phyloP scores from a whole-genome alignment of 2,113 vertebrate species.

The Agapornis roseicollis region DNA sequence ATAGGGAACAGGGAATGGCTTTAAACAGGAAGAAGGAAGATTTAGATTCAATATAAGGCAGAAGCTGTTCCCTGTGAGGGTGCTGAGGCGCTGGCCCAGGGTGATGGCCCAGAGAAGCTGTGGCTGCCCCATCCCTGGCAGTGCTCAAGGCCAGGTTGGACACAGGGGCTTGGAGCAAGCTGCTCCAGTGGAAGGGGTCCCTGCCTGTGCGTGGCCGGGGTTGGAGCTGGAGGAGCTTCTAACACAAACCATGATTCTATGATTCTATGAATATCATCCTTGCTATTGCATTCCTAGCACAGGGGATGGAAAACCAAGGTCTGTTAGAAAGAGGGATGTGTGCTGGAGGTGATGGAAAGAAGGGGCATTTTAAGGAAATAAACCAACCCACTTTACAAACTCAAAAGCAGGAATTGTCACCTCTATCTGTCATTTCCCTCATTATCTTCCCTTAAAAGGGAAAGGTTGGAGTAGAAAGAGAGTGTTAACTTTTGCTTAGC shows the following conservation, averaged over 20 bases:
- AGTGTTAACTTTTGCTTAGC: background rate
- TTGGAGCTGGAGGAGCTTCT: background rate
- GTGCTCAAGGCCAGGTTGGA: background rate
- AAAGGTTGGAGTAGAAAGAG: background rate
- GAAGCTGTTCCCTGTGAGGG: background rate
- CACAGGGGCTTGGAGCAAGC: background rate
- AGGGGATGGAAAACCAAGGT: background rate
- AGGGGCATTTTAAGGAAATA: background rate
- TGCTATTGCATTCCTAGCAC: background rate
- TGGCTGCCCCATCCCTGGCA: background rate
- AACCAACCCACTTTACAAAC: background rate
- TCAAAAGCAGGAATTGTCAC: background rate
- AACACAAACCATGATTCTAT: background rate
- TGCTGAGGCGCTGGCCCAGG: background rate
- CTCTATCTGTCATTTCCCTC: background rate
- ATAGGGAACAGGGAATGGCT: background rate
- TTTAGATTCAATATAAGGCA: background rate
- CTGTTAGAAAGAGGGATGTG: background rate
- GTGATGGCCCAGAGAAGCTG: background rate
- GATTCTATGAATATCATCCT: background rate
- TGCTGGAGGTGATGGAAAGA: background rate
- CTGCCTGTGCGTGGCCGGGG: rapidly evolving
- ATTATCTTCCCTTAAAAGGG: background rate
- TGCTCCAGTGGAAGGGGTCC: background rate
- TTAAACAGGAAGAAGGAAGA: background rate